phyloP scores from a whole-genome alignment of 2,888 invertebrate species.

The Epinotia nisella region DNA sequence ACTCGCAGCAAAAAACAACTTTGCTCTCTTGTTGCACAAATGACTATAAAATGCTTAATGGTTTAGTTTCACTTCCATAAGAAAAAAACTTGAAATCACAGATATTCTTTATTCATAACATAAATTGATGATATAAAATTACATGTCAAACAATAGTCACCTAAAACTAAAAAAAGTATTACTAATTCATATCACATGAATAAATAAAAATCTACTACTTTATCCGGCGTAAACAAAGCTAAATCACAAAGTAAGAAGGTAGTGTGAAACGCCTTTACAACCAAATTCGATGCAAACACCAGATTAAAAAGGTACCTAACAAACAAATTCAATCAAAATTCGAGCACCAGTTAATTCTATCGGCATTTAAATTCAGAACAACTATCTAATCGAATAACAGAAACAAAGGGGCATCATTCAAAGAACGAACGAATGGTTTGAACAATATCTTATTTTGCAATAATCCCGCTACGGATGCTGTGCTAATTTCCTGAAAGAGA shows the following conservation, averaged over 20 bases:
- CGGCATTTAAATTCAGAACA: constrained; percentile 56
- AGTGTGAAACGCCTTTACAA: background rate
- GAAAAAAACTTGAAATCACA: too few relatives aligned
- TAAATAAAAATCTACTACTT: background rate
- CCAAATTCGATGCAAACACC: background rate
- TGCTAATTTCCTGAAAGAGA: constrained; percentile 83
- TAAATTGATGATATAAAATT: too few relatives aligned
- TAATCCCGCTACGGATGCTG: constrained; percentile 77
- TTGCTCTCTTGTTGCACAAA: too few relatives aligned
- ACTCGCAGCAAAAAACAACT: too few relatives aligned
- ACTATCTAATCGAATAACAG: constrained; percentile 46
- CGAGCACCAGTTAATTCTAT: constrained; percentile 22
- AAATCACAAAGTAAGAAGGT: background rate
- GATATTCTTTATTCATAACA: too few relatives aligned
- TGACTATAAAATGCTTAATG: too few relatives aligned
- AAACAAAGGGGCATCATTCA: constrained; percentile 76
- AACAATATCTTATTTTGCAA: constrained; percentile 83
- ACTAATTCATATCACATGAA: too few relatives aligned
- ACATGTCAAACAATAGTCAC: too few relatives aligned
- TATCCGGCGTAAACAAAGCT: background rate
- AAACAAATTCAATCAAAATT: constrained; percentile 22
- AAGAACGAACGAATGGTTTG: constrained; percentile 75
- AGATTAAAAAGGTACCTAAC: constrained; percentile 1
- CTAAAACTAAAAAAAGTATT: too few relatives aligned
- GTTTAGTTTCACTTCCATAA: too few relatives aligned